Conservation (phyloP, 2,113 vertebrate species). For the Ammodytes dubius region DNA sequence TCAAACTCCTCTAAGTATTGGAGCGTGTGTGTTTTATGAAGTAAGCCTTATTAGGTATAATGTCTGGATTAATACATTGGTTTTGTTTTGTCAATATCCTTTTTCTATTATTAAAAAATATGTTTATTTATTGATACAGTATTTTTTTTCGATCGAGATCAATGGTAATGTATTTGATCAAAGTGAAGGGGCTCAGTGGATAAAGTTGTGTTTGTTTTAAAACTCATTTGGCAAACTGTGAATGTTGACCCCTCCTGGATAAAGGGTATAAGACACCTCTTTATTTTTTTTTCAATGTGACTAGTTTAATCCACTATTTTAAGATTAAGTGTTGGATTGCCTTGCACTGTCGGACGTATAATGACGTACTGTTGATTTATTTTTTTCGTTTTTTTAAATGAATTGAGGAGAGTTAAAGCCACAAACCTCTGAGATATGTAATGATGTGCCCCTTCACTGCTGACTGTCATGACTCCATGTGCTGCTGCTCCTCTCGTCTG, state of each 20-base stretch:
- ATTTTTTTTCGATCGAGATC: background rate
- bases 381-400: background rate
- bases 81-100: background rate
- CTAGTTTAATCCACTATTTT: background rate
- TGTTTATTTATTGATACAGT: background rate
- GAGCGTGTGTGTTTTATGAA: background rate
- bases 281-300: background rate
- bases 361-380: background rate
- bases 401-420: background rate
- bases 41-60: background rate
- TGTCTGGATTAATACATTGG: background rate
- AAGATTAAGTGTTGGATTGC: background rate
- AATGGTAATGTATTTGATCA: background rate
- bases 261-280: background rate
- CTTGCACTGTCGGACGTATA: background rate
- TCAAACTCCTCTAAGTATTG: background rate
- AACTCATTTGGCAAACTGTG: constrained; percentile 2
- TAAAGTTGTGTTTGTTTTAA: background rate
- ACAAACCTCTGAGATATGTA: background rate
- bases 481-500: background rate
- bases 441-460: background rate
- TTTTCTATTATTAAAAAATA: background rate
- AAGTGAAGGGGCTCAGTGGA: background rate
- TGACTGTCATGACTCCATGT: background rate
- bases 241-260: background rate